Evolutionary conservation across 2,888 invertebrate genomes (phyloP).

Genomic region (Patella depressa): DNA sequence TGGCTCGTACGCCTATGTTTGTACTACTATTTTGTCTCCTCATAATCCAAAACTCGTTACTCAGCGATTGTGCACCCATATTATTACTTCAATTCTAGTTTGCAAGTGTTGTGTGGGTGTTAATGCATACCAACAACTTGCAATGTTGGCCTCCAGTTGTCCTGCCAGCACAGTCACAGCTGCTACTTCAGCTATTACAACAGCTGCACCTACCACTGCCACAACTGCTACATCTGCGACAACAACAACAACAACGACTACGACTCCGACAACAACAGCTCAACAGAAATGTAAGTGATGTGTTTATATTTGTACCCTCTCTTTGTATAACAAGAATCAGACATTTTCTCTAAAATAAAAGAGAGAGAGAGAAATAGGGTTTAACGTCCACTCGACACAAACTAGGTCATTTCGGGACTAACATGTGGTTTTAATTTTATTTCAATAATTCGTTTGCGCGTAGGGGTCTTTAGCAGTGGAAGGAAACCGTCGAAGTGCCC

Average conservation of each 20-base stretch:
- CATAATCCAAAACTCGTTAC: too few relatives aligned
- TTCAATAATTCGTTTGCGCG: too few relatives aligned
- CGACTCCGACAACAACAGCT: slow-evolving; percentile 7
- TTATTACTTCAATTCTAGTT: not conserved
- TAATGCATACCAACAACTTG: not conserved
- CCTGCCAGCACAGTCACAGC: not conserved
- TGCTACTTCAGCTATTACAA: not conserved
- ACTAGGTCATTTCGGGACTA: not conserved
- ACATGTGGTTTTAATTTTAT: too few relatives aligned
- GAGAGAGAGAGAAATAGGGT: too few relatives aligned
- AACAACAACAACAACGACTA: not conserved
- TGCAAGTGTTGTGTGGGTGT: not conserved
- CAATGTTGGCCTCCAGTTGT: not conserved
- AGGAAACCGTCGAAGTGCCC: too few relatives aligned
- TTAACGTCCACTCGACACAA: not conserved
- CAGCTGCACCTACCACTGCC: not conserved
- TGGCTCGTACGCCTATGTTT: too few relatives aligned
- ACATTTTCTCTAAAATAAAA: too few relatives aligned
- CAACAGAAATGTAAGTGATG: not conserved
- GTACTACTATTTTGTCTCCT: too few relatives aligned
- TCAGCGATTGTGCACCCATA: not conserved
- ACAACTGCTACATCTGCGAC: not conserved
- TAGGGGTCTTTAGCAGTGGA: too few relatives aligned
- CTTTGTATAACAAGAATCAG: too few relatives aligned
- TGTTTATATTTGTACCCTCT: not conserved